Conservation (phyloP, 2,113 vertebrate genomes). For the Etheostoma cragini region DNA sequence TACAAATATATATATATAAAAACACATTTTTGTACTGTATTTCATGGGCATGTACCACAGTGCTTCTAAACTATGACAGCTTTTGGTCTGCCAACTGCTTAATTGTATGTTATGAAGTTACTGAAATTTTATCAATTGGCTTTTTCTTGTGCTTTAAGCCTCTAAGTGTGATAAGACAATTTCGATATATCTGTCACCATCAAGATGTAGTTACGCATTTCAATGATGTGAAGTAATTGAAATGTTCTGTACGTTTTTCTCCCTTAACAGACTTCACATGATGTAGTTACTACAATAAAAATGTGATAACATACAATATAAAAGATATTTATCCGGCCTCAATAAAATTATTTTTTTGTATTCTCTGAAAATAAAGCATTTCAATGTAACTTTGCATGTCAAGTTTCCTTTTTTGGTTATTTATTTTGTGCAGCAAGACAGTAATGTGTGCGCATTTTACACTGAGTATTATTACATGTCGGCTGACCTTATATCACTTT, state of each 20-base stretch:
- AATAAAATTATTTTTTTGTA: conserved; percentile 86
- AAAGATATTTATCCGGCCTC: conserved; percentile 81
- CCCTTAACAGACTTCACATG: conserved; percentile 52
- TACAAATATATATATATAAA: conserved; percentile 45
- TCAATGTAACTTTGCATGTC: conserved; percentile 64
- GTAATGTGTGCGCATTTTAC: background rate
- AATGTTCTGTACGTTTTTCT: conserved; percentile 55
- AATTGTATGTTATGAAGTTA: conserved; percentile 59
- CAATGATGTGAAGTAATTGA: conserved; percentile 65
- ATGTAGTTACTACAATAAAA: conserved; percentile 60
- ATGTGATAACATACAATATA: conserved; percentile 66
- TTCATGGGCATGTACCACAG: conserved; percentile 75
- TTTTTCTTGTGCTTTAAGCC: conserved; percentile 59
- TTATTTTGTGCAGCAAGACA: background rate
- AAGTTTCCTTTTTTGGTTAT: conserved; percentile 11
- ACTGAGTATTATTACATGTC: background rate
- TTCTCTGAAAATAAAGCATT: conserved; percentile 86
- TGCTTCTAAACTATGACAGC: conserved; percentile 60
- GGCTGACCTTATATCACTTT: too few species aligned
- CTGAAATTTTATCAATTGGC: conserved; percentile 42
- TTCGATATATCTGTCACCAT: conserved; percentile 64
- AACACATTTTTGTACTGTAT: conserved; percentile 77
- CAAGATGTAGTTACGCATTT: conserved; percentile 67
- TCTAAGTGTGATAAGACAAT: conserved; percentile 62
- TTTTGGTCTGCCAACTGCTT: conserved; percentile 44